Percentiles rank a stretch among this genome's conserved stretches.
Conservation (phyloP, 2,888 invertebrate species). For the Ichneumoninae sp. region DNA sequence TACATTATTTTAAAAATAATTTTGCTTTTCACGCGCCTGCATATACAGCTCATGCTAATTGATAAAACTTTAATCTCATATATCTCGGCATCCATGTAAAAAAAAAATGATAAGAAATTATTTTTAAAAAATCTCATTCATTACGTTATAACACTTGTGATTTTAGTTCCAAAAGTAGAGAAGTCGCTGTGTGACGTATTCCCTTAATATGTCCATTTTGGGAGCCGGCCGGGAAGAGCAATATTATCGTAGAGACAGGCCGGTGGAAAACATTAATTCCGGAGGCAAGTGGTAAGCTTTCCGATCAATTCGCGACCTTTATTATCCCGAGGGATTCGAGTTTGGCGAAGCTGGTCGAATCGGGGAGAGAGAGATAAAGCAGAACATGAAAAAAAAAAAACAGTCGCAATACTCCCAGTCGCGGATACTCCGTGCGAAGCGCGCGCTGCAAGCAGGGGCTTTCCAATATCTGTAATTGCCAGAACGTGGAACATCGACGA, state of each 20-base stretch:
- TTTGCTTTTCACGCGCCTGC: too few species aligned
- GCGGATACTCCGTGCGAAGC: constrained; percentile 29
- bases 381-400: constrained; percentile 37
- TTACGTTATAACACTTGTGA: too few species aligned
- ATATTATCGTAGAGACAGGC: neutral
- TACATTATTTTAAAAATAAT: too few species aligned
- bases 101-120: too few species aligned
- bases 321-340: constrained; percentile 53
- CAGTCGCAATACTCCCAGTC: constrained; percentile 16
- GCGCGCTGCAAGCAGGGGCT: constrained; percentile 58
- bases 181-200: too few species aligned
- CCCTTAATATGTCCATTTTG: too few species aligned
- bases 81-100: too few species aligned
- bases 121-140: too few species aligned
- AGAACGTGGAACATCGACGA: constrained; percentile 67
- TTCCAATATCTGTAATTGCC: constrained; percentile 78
- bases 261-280: constrained; percentile 39
- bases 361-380: constrained; percentile 53
- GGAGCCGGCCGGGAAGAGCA: too few species aligned
- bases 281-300: constrained; percentile 50
- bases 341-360: constrained; percentile 9
- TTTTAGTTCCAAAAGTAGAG: too few species aligned
- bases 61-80: too few species aligned
- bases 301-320: constrained; percentile 59
- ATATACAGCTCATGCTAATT: too few species aligned